These are phyloP conservation scores for Tanypteryx hageni DNA, from an alignment of 2,888 invertebrate species.

Conservation along the genomic window DNA sequence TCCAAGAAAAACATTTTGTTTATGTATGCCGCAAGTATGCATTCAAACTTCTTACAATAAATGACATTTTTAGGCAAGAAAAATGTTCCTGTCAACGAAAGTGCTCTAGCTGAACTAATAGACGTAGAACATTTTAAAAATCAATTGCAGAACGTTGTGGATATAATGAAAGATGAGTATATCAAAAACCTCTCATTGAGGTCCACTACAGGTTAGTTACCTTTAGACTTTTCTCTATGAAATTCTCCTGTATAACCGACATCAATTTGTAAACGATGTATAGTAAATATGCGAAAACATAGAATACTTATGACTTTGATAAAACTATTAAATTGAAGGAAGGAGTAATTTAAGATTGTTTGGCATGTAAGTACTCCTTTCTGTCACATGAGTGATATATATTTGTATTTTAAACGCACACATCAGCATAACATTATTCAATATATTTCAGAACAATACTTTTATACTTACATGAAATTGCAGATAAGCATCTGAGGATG, in stretches of 20 bases:
- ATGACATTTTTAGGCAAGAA: slow-evolving; percentile 70
- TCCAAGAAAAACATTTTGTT: slow-evolving; percentile 73
- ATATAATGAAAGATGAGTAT: slow-evolving; percentile 87
- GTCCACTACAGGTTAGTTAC: slow-evolving; percentile 81
- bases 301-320: too few relatives aligned
- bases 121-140: slow-evolving; percentile 82
- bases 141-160: slow-evolving; percentile 82
- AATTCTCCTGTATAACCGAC: neutral
- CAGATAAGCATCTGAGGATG: too few relatives aligned
- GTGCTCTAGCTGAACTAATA: slow-evolving; percentile 84
- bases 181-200: slow-evolving; percentile 87
- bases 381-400: too few relatives aligned
- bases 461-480: too few relatives aligned
- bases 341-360: too few relatives aligned
- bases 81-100: slow-evolving; percentile 83
- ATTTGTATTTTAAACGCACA: too few relatives aligned
- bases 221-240: neutral
- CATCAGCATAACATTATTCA: too few relatives aligned
- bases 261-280: neutral
- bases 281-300: neutral
- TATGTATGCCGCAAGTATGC: slow-evolving; percentile 73
- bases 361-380: too few relatives aligned
- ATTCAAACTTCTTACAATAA: neutral
- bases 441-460: too few relatives aligned
- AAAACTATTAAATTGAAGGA: too few relatives aligned